Evolutionary conservation across 2,797 vertebrate genomes (phyloP).

Genomic region (Oophaga sylvatica): DNA sequence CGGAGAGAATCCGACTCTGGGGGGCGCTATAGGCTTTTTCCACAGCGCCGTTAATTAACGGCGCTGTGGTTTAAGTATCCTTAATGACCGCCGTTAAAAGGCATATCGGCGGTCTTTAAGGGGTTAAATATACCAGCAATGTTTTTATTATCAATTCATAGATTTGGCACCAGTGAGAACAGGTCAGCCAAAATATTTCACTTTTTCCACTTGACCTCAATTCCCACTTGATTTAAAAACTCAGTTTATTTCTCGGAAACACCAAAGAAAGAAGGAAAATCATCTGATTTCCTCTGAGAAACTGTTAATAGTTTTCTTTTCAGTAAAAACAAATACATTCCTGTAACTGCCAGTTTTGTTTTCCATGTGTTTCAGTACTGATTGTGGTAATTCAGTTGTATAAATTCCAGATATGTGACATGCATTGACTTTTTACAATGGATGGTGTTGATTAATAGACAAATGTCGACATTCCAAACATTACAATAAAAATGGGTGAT

Average conservation of each 20-base stretch:
- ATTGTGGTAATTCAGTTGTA: slow-evolving; percentile 11
- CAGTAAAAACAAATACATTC: slow-evolving; percentile 55
- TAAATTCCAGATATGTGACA: neutral
- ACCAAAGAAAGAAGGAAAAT: slow-evolving; percentile 41
- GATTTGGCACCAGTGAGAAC: slow-evolving; percentile 23
- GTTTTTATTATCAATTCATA: slow-evolving; percentile 33
- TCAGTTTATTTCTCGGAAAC: slow-evolving; percentile 51
- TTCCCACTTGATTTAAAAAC: slow-evolving; percentile 46
- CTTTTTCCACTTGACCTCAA: slow-evolving; percentile 48
- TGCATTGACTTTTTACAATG: slow-evolving; percentile 20
- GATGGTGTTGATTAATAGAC: slow-evolving; percentile 17
- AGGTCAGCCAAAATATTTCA: slow-evolving; percentile 30
- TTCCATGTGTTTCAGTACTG: slow-evolving; percentile 29
- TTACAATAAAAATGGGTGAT: neutral
- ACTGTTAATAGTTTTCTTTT: slow-evolving; percentile 38
- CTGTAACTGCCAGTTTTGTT: slow-evolving; percentile 44
- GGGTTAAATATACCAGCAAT: slow-evolving; percentile 17
- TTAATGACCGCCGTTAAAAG: too few species aligned
- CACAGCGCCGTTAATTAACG: too few species aligned
- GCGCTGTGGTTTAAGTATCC: too few species aligned
- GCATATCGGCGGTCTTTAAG: too few species aligned
- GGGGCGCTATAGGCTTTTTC: too few species aligned
- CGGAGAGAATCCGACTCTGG: too few species aligned
- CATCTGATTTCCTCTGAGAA: slow-evolving; percentile 41
- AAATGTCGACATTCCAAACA: slow-evolving; percentile 23